Evolutionary conservation across 2,797 vertebrate species (phyloP), one percentile per base, ranked within the genome.

Genomic region (Cossypha caffra): DNA sequence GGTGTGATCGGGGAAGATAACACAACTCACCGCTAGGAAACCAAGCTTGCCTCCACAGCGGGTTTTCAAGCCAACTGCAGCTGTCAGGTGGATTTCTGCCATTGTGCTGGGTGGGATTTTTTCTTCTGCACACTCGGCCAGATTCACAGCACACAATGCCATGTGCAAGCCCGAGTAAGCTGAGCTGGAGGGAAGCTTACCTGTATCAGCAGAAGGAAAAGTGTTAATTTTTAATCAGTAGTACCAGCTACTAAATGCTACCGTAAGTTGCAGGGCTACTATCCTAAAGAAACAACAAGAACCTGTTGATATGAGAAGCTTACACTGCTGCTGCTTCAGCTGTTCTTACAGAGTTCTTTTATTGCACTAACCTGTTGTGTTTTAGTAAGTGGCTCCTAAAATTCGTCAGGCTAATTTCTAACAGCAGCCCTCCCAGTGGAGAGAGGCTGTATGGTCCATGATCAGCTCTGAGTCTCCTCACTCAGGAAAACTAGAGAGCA

Each of bases 131-230:
- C 99, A 99, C 84, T 99, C 99, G 0, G 99, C 99, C 86, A 99
- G 98, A 97, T 99, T 99, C 86, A 99, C 99, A 1, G 99, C 99
- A 7, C 98, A 99, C 79, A 99, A 94, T 35, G 99, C 99, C 97
- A 99, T 98, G 92, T 99, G 99, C 59, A 99, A 94, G 25, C 98
- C 98, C 2, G 99, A 99, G 86, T 98, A 98, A 69, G 98, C 97
- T 40, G 99, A 99, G 63, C 98, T 98, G 72, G 98, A 98, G 11
- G 99, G 98, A 93, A 99, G 97, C 96, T 99, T 99, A 80, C 99
- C 99, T 99, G 83, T 17, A 87, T 28, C 4, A 71, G n/a, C n/a
- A 93, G 90, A 48, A 58, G 42, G 26, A 94, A 31, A 51, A 25
- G 6, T 3, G 11, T 51, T 68, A 48, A 25, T n/a, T 59, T 62